Evolutionary conservation across 2,113 vertebrate genomes (phyloP), one percentile per base, ranked within the genome.

Genomic region (Cyanoderma ruficeps): DNA sequence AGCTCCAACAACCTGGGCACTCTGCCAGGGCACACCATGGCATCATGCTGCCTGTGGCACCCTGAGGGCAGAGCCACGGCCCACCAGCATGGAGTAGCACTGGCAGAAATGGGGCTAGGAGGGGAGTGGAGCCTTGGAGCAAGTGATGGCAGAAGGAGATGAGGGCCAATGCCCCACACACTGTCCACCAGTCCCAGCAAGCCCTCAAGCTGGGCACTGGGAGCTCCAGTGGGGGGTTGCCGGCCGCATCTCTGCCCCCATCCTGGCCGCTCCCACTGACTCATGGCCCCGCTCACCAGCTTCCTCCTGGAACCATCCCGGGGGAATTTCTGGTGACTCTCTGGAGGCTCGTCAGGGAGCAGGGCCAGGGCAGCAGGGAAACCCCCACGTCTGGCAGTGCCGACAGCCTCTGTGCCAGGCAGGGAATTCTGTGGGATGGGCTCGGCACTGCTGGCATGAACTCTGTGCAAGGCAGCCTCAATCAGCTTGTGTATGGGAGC

Each of bases 321-420:
- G 96, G 96, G 96, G 94, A 94, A 92, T 97, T 97, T 96, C 91
- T 90, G 92, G 88, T 97, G 96, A 97, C 92, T 97, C 88, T 96
- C 74, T 47, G 74, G 77, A 96, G 81, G 69, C 65, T 92, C 31
- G 3, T 5, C 44, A 56, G 71, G 85, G 93, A 95, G 82, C 64
- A 87, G 75, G 69, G 61, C 90, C 4, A 3, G 64, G 57, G 67
- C 67, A 52, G 12, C 30, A 92, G 88, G 94, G 92, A 94, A 96
- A 81, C 71, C 90, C 96, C 95, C 8, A 0, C 0, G 49, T 87
- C 91, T 92, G 83, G 69, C 50, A 72, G 53, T 3, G 18, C 68
- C 0, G 0, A 20, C 55, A 75, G 77, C 41, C 37, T 39, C 52
- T 22, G 30, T 39, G 44, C 30, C 27, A 57, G 86, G 72, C 53